Base-by-base conservation (phyloP, 2,113 vertebrate genomes). In the Varanus komodoensis region DNA sequence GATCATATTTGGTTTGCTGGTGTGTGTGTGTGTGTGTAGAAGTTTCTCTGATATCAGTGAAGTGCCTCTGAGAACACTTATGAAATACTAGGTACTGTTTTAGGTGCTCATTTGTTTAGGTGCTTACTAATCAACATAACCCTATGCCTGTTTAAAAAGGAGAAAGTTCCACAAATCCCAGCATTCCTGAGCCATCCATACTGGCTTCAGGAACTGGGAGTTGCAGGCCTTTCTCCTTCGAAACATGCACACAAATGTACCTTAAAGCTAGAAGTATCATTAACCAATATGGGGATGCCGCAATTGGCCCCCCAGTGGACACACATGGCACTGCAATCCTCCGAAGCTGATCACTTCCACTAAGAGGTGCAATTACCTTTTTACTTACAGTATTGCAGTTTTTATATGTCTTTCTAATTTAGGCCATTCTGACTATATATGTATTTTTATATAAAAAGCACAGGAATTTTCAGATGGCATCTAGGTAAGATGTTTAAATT, bases 281-380 rank as follows among this genome's bases (percentile, higher is more conserved):
- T 84, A 92, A 73, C 32, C 7, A 0, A 8, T 54, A 32, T 52
- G 29, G 57, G 5, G 80, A 27, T 0, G 83, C 75, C 74, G 78
- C 89, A 92, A 92, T 93, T 94, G 25, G 61, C 93, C 88, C 95
- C 90, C 95, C 0, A 54, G 90, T 95, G 95, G 92, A 73, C 0
- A 0, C 14, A 68, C 88, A 12, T 52, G 89, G 84, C 93, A 95
- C 52, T 68, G 7, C 82, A 74, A 73, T 74, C 52, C 23, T 64
- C 29, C 32, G 83, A 19, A 15, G 0, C 12, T 57, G 5, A n/a
- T 9, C 34, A 9, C 32, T 52, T 81, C 19, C 54, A 87, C 64
- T 87, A 77, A 50, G 27, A 69, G 19, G 1, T 6, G 1, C 25
- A 0, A 4, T 91, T 15, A 32, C 1, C 54, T 81, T 68, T 69